Evolutionary conservation across 2,797 vertebrate species (phyloP).

Genomic region (Periophthalmus magnuspinnatus): DNA sequence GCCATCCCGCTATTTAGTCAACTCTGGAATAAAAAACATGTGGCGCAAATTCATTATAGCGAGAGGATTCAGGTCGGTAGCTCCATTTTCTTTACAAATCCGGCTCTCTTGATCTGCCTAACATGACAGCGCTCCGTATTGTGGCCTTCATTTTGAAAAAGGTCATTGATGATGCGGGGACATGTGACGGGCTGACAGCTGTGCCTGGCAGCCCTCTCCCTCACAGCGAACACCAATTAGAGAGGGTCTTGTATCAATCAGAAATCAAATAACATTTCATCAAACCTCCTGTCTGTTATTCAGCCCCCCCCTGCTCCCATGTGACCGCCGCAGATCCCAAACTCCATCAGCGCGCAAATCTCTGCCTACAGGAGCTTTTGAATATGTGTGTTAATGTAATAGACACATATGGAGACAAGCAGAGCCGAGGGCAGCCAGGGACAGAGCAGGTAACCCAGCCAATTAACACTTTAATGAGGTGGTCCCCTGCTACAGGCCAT

Average conservation of each 20-base stretch:
- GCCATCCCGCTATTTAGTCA: background rate
- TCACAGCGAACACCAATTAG: slow-evolving; percentile 69
- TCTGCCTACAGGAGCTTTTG: slow-evolving; percentile 16
- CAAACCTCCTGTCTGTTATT: slow-evolving; percentile 61
- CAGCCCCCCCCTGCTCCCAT: slow-evolving; percentile 42
- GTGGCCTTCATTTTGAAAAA: slow-evolving; percentile 59
- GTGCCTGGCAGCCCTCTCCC: slow-evolving; percentile 64
- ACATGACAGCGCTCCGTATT: slow-evolving; percentile 51
- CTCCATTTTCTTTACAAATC: slow-evolving; percentile 44
- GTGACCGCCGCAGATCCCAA: slow-evolving; percentile 45
- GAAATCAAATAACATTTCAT: slow-evolving; percentile 74
- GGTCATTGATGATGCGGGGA: slow-evolving; percentile 65
- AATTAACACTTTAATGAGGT: slow-evolving; percentile 74
- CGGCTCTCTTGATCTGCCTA: slow-evolving; percentile 32
- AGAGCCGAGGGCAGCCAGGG: slow-evolving; percentile 40
- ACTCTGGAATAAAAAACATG: background rate
- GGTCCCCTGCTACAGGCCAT: slow-evolving; percentile 50
- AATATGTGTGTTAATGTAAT: slow-evolving; percentile 14
- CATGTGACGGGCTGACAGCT: slow-evolving; percentile 64
- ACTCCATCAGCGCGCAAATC: slow-evolving; percentile 32
- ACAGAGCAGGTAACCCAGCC: slow-evolving; percentile 63
- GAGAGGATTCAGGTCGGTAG: slow-evolving; percentile 38
- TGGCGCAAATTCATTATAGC: slow-evolving; percentile 40
- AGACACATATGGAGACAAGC: slow-evolving; percentile 12
- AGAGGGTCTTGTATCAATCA: slow-evolving; percentile 69